A percentile compares a stretch with the other conserved stretches of the same genome.
phyloP scores from a whole-genome alignment of 2,797 vertebrate species.

The Brachyalestes nurse region DNA sequence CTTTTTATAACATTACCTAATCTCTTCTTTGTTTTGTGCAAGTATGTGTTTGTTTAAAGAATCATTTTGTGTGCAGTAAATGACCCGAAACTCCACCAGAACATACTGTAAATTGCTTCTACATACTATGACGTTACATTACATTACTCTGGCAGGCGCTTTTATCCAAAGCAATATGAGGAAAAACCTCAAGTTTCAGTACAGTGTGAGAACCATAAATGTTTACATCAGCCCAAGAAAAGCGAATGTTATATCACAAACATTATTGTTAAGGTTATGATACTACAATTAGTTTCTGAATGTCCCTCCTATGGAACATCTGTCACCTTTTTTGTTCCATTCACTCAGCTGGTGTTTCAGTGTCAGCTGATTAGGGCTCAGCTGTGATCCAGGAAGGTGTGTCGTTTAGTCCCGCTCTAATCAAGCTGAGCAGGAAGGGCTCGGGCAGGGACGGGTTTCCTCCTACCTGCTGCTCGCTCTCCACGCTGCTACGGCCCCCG shows the following conservation, averaged over 20 bases:
- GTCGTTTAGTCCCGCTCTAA: constrained; percentile 41
- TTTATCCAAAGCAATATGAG: no score
- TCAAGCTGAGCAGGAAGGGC: constrained; percentile 55
- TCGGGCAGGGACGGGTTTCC: constrained; percentile 57
- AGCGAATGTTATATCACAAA: constrained; percentile 25
- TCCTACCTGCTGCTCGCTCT: constrained; percentile 58
- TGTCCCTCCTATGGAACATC: constrained; percentile 8
- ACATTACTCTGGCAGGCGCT: no score
- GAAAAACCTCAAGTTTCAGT: no score
- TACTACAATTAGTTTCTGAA: constrained; percentile 21
- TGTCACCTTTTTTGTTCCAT: constrained; percentile 20
- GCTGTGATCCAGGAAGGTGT: constrained; percentile 51
- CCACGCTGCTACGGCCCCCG: constrained; percentile 7
- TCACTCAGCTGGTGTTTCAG: not conserved
- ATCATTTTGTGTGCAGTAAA: not conserved
- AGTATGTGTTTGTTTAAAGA: not conserved
- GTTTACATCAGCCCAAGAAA: constrained; percentile 9
- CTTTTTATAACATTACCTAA: no score
- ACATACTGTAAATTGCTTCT: no score
- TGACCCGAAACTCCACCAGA: not conserved
- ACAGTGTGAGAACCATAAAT: not conserved
- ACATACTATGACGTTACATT: no score
- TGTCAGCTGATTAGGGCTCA: constrained; percentile 31
- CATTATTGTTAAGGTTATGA: constrained; percentile 10
- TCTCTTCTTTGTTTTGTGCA: no score